Base-by-base conservation (phyloP, 2,113 vertebrate species). In the Myxocyprinus asiaticus region DNA sequence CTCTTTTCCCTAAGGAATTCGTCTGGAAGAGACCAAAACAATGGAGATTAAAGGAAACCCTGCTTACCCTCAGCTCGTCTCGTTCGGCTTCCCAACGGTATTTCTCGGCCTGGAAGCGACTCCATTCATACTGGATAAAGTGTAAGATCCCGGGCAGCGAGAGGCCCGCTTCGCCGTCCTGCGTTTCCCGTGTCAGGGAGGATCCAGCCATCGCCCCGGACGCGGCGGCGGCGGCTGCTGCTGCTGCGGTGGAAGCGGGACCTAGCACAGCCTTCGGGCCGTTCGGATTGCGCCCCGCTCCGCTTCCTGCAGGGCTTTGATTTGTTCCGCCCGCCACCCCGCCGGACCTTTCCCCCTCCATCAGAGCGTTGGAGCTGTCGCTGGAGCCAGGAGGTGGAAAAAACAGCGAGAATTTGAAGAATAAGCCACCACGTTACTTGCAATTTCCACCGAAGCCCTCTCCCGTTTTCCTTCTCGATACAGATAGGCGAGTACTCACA, bases 91-190 rank as follows among this genome's bases (percentile, higher is more conserved):
- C 95, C 95, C 95, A 97, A 84, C 95, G 95, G 76, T 94, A 94
- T 90, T 96, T 96, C 86, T 97, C 95, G 85, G 95, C 92, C 88
- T 96, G 95, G 88, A 97, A 97, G 63, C 95, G 95, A 81, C 95
- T 93, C 95, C 95, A 97, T 84, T 97, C 95, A 88, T 91, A 94
- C 90, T 97, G 95, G 91, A 96, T 96, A 85, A 95, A 97, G 89
- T 96, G 95, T 71, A 97, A 90, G 86, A 97, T 96, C 81, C 95
- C 95, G 2, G 95, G 95, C 77, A 96, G 90, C 86, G 94, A 95
- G 84, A 96, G 93, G 64, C 90, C 91, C 76, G 90, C 81, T 85
- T 93, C 88, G 74, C 86, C 89, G 89, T 94, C 92, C 77, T 91
- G 91, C 56, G 81, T 77, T 44, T 92, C 88, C 69, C 87, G 91